phyloP scores from a whole-genome alignment of 64 coral and sea anemone genomes.

The Montipora capricornis region DNA sequence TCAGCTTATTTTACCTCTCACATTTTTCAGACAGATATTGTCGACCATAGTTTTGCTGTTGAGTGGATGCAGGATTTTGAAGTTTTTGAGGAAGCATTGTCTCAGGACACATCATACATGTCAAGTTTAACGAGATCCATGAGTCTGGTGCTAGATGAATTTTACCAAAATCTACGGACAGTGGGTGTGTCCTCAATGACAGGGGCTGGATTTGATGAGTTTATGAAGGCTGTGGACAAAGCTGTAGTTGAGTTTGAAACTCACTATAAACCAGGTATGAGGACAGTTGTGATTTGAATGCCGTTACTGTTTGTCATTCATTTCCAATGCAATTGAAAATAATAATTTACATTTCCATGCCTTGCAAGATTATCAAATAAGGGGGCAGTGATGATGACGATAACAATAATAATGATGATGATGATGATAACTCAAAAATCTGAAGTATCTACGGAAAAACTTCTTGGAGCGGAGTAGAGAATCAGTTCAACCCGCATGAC shows the following conservation, averaged over 20 bases:
- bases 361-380: too few relatives aligned
- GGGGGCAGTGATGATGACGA: too few relatives aligned
- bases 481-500: too few relatives aligned
- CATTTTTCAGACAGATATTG: slow-evolving; percentile 88
- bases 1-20: not conserved
- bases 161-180: slow-evolving; percentile 89
- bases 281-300: not conserved
- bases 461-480: too few relatives aligned
- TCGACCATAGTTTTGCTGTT: slow-evolving; percentile 93
- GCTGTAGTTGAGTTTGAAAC: slow-evolving; percentile 91
- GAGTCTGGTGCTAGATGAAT: slow-evolving; percentile 97
- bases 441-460: too few relatives aligned
- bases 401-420: too few relatives aligned
- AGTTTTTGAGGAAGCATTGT: slow-evolving; percentile 90
- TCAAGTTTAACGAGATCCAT: slow-evolving; percentile 95
- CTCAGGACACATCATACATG: slow-evolving; percentile 99
- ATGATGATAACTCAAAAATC: too few relatives aligned
- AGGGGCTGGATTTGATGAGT: slow-evolving; percentile 90
- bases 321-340: too few relatives aligned
- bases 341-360: too few relatives aligned
- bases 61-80: slow-evolving; percentile 99
- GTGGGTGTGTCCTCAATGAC: slow-evolving; percentile 99
- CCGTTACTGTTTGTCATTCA: not conserved
- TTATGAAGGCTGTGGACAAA: slow-evolving; percentile 75
- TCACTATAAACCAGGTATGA: slow-evolving; percentile 95